These are phyloP conservation scores for Pseudorasbora parva DNA, from an alignment of 2,113 vertebrate species.

Conservation along the genomic window DNA sequence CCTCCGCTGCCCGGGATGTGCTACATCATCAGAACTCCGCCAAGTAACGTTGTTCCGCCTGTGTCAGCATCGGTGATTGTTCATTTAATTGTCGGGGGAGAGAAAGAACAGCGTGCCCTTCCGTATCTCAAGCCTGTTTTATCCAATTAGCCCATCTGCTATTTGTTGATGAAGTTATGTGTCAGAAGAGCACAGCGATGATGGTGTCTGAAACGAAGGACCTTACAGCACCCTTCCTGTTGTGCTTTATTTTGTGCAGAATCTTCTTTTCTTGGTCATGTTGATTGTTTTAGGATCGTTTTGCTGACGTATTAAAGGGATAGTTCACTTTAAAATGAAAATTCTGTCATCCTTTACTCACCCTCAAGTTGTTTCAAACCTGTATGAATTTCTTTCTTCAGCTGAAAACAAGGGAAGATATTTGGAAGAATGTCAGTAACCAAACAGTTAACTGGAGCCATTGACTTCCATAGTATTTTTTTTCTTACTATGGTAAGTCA, in stretches of 20 bases:
- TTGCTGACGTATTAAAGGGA: neutral
- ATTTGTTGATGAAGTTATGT: conserved; percentile 39
- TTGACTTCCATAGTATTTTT: too few relatives aligned
- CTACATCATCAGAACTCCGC: conserved; percentile 12
- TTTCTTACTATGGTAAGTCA: too few relatives aligned
- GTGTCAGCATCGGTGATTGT: conserved; percentile 38
- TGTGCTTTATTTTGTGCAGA: neutral
- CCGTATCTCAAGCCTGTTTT: neutral
- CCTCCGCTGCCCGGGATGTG: neutral
- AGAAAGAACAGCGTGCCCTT: conserved; percentile 26
- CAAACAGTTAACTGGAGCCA: too few relatives aligned
- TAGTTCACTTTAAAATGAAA: too few relatives aligned
- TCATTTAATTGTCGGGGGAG: conserved; percentile 29
- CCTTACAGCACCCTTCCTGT: neutral
- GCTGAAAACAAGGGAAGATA: too few relatives aligned
- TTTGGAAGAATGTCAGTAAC: too few relatives aligned
- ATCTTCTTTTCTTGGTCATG: too few relatives aligned
- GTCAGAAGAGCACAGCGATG: conserved; percentile 5
- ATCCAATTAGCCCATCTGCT: conserved; percentile 45
- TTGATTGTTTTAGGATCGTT: too few relatives aligned
- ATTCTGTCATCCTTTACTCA: too few relatives aligned
- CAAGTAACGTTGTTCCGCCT: conserved; percentile 10
- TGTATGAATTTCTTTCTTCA: too few relatives aligned
- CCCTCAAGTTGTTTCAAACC: too few relatives aligned
- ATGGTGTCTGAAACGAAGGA: neutral